These are phyloP conservation scores for Harpagoxenus sublaevis DNA, from an alignment of 2,888 invertebrate genomes.

Conservation along the genomic window DNA sequence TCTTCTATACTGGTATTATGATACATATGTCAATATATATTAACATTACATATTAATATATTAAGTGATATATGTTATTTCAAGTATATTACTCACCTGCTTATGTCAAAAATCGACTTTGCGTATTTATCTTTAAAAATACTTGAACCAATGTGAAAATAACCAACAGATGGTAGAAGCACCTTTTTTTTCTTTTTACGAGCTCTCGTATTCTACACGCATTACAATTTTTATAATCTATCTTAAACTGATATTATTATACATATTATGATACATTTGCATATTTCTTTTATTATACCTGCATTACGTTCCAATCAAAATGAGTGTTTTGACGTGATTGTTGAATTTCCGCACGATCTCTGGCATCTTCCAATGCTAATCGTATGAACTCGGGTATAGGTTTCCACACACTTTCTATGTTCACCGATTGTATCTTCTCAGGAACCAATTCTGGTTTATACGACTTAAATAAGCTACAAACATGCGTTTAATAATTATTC, in stretches of 20 bases:
- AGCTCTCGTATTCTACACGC: constrained; percentile 21
- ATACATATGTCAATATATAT: constrained; percentile 7
- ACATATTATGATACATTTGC: background rate
- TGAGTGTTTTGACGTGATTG: constrained; percentile 51
- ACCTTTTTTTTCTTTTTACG: constrained; percentile 67
- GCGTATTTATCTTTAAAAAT: constrained; percentile 77
- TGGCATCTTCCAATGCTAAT: constrained; percentile 78
- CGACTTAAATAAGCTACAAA: constrained; percentile 82
- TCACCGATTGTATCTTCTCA: constrained; percentile 81
- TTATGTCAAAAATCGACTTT: constrained; percentile 82
- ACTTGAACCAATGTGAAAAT: constrained; percentile 81
- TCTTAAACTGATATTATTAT: constrained; percentile 2
- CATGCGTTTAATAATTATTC: constrained; percentile 2
- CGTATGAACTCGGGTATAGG: constrained; percentile 79
- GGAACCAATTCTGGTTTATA: constrained; percentile 85
- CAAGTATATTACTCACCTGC: constrained; percentile 65
- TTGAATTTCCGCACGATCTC: constrained; percentile 70
- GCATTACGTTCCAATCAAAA: constrained; percentile 76
- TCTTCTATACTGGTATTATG: constrained; percentile 73
- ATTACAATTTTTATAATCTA: constrained; percentile 11
- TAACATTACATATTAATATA: constrained; percentile 17
- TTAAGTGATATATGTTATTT: constrained; percentile 28
- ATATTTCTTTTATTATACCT: constrained; percentile 42
- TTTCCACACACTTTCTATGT: constrained; percentile 83
- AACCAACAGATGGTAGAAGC: constrained; percentile 81